Base-by-base conservation (phyloP, 2,888 invertebrate genomes). In the Lepidochitona cinerea region DNA sequence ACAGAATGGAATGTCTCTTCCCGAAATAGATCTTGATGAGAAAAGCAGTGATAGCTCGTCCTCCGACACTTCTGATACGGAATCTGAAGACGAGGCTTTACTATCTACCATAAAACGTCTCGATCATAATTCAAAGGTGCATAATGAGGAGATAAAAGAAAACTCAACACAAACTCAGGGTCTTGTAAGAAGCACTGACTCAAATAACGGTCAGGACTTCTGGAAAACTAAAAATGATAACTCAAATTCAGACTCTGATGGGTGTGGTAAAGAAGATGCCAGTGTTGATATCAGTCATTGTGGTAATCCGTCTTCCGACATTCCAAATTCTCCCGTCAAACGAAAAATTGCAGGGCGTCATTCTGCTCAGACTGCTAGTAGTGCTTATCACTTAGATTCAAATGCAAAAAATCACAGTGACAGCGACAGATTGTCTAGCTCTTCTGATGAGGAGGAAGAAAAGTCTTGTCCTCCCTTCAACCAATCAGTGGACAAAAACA, bases 271-370 rank as follows among this genome's bases (percentile, higher is more conserved):
- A n/a, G n/a, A n/a, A n/a, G n/a, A n/a, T n/a, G n/a, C n/a, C n/a
- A n/a, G n/a, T n/a, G n/a, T n/a, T n/a, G n/a, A n/a, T n/a, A n/a
- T n/a, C n/a, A n/a, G n/a, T n/a, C n/a, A n/a, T n/a, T n/a, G n/a
- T n/a, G n/a, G n/a, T n/a, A n/a, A n/a, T n/a, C n/a, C n/a, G n/a
- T n/a, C n/a, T n/a, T n/a, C n/a, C n/a, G n/a, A n/a, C n/a, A n/a
- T 49, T 23, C 18, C 49, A 23, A 66, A 66, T 23, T 66, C 66
- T 5, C 66, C 66, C 35, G 37, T 66, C 14, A 66, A 66, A 35
- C 14, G 66, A n/a, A 66, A 66, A 66, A 66, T 66, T 23, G 66
- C 66, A 36, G 66, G 66, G 3, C 35, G 66, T 23, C 36, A 66
- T 18, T 18, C 35, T 66, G 9, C 49, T 49, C 18, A 23, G 18